Percentiles rank a stretch among this genome's conserved stretches.
Conservation (phyloP, 2,888 invertebrate genomes). For the Stenchaetothrips biformis region DNA sequence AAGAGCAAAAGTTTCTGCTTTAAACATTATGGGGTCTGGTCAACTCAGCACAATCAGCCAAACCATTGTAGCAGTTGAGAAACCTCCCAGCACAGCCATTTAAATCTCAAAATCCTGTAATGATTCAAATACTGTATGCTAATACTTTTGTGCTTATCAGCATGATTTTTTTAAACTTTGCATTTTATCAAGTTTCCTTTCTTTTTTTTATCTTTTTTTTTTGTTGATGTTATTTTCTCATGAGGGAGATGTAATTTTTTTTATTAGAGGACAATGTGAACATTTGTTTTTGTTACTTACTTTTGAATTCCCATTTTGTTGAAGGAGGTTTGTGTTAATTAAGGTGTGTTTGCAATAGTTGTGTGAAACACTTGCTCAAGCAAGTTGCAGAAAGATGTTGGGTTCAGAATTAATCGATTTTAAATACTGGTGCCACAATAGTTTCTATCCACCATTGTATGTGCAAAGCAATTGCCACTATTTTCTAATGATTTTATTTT, state of each 20-base stretch:
- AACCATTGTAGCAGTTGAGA: not conserved
- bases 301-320: not conserved
- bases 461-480: too few relatives aligned
- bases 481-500: too few relatives aligned
- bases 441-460: too few relatives aligned
- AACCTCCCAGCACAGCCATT: not conserved
- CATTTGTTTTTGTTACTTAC: not conserved
- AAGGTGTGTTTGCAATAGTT: not conserved
- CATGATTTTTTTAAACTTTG: not conserved
- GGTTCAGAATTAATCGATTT: too few relatives aligned
- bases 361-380: too few relatives aligned
- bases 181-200: not conserved
- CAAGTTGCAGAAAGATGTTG: too few relatives aligned
- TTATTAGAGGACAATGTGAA: not conserved
- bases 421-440: too few relatives aligned
- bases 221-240: not conserved
- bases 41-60: conserved; percentile 4
- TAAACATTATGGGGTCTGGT: conserved; percentile 59
- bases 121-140: not conserved
- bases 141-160: not conserved
- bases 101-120: not conserved
- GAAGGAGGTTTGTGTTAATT: not conserved
- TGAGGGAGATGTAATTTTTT: not conserved
- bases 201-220: not conserved
- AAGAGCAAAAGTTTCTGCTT: conserved; percentile 80